Evolutionary conservation across 2,113 vertebrate genomes (phyloP).

Genomic region (Vanacampus margaritifer): DNA sequence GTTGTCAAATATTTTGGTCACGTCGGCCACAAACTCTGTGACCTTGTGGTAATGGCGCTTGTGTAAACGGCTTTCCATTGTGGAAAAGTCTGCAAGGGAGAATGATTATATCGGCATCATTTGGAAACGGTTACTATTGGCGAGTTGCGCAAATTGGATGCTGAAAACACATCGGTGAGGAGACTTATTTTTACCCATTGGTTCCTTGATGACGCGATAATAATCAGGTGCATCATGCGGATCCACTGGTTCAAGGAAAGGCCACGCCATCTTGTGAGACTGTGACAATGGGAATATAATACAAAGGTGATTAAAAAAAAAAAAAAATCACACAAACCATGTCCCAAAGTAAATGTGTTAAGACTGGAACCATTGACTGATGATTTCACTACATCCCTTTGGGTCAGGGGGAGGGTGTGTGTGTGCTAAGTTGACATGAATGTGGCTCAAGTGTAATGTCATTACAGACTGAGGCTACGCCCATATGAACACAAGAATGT

Average conservation of each 20-base stretch:
- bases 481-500: too few species aligned
- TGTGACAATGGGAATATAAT: constrained; percentile 36
- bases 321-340: neutral
- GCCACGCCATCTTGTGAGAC: constrained; percentile 99
- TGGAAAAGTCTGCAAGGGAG: constrained; percentile 83
- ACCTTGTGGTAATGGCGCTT: constrained; percentile 96
- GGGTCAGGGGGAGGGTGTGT: too few species aligned
- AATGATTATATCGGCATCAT: neutral
- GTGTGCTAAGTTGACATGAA: too few species aligned
- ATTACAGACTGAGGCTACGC: too few species aligned
- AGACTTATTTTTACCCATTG: constrained; percentile 83
- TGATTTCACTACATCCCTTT: neutral
- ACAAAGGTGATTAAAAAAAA: neutral
- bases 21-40: constrained; percentile 97
- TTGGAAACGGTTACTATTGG: neutral
- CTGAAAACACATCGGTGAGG: neutral
- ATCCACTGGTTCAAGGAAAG: constrained; percentile 95
- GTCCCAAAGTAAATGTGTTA: neutral
- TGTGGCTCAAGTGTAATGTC: too few species aligned
- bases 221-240: constrained; percentile 97
- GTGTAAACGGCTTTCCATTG: constrained; percentile 92
- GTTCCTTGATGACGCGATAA: constrained; percentile 96
- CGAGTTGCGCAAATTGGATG: neutral
- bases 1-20: constrained; percentile 99
- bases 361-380: neutral